Conservation (phyloP, 2,113 vertebrate genomes). For the Oncorhynchus tshawytscha region DNA sequence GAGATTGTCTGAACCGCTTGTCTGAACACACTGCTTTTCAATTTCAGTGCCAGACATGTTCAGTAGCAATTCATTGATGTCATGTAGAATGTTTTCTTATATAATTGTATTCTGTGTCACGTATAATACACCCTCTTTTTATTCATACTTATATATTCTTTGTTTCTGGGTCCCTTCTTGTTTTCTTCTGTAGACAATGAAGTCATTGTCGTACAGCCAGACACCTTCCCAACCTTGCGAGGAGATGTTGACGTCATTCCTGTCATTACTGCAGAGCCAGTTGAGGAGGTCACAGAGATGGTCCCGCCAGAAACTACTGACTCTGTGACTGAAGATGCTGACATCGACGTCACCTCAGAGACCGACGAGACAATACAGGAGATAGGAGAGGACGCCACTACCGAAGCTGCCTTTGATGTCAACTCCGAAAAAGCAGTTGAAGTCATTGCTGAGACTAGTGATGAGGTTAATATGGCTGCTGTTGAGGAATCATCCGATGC, state of each 20-base stretch:
- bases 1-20: background rate
- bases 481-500: background rate
- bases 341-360: background rate
- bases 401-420: background rate
- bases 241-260: background rate
- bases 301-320: background rate
- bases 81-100: background rate
- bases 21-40: background rate
- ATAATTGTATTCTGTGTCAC: too few species aligned
- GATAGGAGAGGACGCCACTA: background rate
- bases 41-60: background rate
- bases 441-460: background rate
- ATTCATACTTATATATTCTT: background rate
- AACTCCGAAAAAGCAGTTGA: background rate
- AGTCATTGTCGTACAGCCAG: background rate
- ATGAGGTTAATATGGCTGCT: background rate
- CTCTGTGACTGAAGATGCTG: background rate
- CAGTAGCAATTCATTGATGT: background rate
- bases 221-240: background rate
- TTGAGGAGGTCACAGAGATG: background rate
- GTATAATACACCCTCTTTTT: background rate
- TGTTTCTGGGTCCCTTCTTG: background rate
- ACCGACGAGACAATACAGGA: background rate
- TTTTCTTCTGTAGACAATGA: constrained; percentile 11
- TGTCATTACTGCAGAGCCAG: background rate